Evolutionary conservation across 2,888 invertebrate species (phyloP).

Genomic region (Anthrax anthrax): DNA sequence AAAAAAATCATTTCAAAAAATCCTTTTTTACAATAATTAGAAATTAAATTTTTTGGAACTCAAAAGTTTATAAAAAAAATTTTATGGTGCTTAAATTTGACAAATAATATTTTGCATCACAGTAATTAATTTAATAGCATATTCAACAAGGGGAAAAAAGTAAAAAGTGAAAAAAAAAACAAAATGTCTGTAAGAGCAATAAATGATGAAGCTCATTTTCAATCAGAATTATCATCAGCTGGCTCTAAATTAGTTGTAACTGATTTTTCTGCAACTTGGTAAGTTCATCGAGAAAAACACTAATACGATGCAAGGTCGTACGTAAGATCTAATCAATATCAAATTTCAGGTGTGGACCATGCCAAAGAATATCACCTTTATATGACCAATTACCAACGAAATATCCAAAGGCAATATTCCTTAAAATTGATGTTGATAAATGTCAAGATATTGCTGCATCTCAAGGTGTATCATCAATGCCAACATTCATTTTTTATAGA

Average conservation of each 20-base stretch:
- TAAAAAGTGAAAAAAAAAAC: neutral
- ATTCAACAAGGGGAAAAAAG: no score
- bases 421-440: conserved; percentile 82
- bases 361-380: conserved; percentile 82
- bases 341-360: conserved; percentile 83
- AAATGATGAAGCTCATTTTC: conserved; percentile 54
- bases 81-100: no score
- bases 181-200: conserved; percentile 30
- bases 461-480: conserved; percentile 92
- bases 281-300: conserved; percentile 9
- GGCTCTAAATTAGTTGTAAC: conserved; percentile 82
- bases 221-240: conserved; percentile 67
- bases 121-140: no score
- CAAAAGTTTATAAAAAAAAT: no score
- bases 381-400: conserved; percentile 79
- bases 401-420: conserved; percentile 77
- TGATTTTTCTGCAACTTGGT: conserved; percentile 93
- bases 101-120: no score
- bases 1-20: no score
- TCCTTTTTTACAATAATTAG: no score
- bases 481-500: conserved; percentile 91
- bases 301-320: no score
- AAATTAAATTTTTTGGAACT: no score
- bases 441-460: conserved; percentile 76
- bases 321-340: neutral